phyloP scores from a whole-genome alignment of 2,888 invertebrate species.

The Meganola albula region DNA sequence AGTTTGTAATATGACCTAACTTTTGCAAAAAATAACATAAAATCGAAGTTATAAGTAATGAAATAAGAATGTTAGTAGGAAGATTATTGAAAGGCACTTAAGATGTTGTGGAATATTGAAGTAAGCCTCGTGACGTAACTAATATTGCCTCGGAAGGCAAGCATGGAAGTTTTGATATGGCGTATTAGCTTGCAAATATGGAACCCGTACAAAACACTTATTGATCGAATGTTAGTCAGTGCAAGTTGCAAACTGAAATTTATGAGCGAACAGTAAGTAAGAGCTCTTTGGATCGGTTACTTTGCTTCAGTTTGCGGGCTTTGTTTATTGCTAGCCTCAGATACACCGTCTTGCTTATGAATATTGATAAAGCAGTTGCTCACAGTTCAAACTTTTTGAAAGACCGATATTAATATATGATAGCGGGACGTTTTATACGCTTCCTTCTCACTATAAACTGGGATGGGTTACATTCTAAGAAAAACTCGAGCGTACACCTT shows the following conservation, averaged over 20 bases:
- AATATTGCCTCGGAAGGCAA: slow-evolving; percentile 59
- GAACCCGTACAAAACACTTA: slow-evolving; percentile 74
- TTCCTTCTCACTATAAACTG: slow-evolving; percentile 33
- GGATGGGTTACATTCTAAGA: slow-evolving; percentile 17
- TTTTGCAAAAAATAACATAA: not conserved
- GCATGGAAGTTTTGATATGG: slow-evolving; percentile 66
- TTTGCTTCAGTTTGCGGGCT: slow-evolving; percentile 51
- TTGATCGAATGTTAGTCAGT: slow-evolving; percentile 72
- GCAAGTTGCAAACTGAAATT: slow-evolving; percentile 75
- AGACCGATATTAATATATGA: slow-evolving; percentile 52
- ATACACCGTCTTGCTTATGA: slow-evolving; percentile 66
- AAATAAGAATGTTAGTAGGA: slow-evolving; percentile 24
- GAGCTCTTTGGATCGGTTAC: slow-evolving; percentile 60
- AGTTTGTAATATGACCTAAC: slow-evolving; percentile 3
- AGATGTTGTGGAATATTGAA: slow-evolving; percentile 17
- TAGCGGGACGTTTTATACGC: slow-evolving; percentile 38
- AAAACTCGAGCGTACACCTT: too few relatives aligned
- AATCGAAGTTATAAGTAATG: slow-evolving; percentile 10
- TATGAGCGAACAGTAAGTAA: slow-evolving; percentile 63
- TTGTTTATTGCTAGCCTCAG: slow-evolving; percentile 72
- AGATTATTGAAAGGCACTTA: slow-evolving; percentile 18
- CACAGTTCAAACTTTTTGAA: slow-evolving; percentile 60
- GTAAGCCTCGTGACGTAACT: slow-evolving; percentile 44
- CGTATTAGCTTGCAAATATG: slow-evolving; percentile 74
- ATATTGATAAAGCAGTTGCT: slow-evolving; percentile 68